Evolutionary conservation across 2,113 vertebrate species (phyloP), one percentile per base, ranked within the genome.

Genomic region (Thunnus maccoyii): DNA sequence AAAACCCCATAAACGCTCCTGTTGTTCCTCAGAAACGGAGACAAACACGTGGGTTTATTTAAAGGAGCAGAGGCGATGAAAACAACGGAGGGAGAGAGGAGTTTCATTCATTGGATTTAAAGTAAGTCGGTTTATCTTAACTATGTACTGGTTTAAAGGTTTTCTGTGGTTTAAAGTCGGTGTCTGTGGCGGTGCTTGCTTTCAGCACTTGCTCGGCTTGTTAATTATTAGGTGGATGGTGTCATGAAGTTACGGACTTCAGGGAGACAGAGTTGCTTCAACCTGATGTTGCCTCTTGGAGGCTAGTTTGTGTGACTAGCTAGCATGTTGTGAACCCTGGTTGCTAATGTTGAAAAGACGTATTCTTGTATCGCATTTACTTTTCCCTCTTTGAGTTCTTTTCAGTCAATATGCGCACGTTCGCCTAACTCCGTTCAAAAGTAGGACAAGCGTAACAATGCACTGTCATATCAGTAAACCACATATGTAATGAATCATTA

Each of bases 21-120:
- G 72, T 80, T 83, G 78, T 88, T 58, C 87, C 62, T 55, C 50
- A 57, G 55, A 67, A n/a, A 69, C 63, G 61, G 66, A 72, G 36
- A 25, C 73, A 86, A 86, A 84, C 92, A 93, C 92, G 92, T 93
- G 92, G 87, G 61, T 89, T 72, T 3, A 8, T 87, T 80, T 91
- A 89, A 92, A 92, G 91, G 87, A 82, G 66, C 82, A 76, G 82
- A 84, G 18, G 77, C 78, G 64, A 93, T 88, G 91, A 83, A 68
- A 56, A 47, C 89, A 66, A 2, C 73, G 82, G 62, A 81, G 80
- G 63, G 18, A 55, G 17, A 65, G 30, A 57, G 58, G 58, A 82
- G 51, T n/a, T 58, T 70, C 70, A 78, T 61, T 70, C 65, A 72
- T 14, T 36, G 80, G 51, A 83, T 50, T 69, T 95, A 82, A 93